These are phyloP conservation scores for Anableps anableps DNA, from an alignment of 2,797 vertebrate species.

Conservation along the genomic window DNA sequence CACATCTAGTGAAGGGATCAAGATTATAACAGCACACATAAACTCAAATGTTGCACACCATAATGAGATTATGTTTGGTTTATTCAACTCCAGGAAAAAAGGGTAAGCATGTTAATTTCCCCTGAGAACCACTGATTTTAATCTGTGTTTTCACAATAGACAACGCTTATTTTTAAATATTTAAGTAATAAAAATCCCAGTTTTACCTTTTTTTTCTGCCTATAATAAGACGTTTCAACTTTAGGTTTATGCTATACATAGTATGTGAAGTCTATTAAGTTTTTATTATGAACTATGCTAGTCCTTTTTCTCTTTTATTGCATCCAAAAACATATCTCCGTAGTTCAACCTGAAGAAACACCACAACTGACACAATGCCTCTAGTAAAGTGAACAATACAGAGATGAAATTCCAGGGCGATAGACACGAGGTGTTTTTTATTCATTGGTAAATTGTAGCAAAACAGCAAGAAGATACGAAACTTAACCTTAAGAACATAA, in stretches of 20 bases:
- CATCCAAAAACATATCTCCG: background rate
- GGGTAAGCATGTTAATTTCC: constrained; percentile 34
- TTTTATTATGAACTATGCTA: background rate
- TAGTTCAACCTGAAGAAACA: background rate
- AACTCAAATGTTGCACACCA: constrained; percentile 10
- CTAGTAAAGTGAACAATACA: too few species aligned
- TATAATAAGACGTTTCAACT: background rate
- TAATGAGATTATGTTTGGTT: constrained; percentile 31
- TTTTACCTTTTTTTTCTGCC: background rate
- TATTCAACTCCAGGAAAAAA: constrained; percentile 16
- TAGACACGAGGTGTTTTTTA: too few species aligned
- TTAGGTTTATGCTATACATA: background rate
- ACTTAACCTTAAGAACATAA: too few species aligned
- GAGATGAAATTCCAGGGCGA: too few species aligned
- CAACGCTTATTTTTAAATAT: background rate
- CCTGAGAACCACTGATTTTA: constrained; percentile 9
- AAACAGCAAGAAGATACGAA: too few species aligned
- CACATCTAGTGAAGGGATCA: constrained; percentile 34
- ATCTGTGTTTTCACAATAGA: constrained; percentile 3
- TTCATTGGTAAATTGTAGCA: too few species aligned
- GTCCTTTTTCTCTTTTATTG: background rate
- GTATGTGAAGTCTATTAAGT: background rate
- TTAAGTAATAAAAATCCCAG: background rate
- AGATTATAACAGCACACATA: background rate
- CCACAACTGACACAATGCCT: too few species aligned